Evolutionary conservation across 2,113 vertebrate species (phyloP).

Genomic region (Toxotes jaculatrix): DNA sequence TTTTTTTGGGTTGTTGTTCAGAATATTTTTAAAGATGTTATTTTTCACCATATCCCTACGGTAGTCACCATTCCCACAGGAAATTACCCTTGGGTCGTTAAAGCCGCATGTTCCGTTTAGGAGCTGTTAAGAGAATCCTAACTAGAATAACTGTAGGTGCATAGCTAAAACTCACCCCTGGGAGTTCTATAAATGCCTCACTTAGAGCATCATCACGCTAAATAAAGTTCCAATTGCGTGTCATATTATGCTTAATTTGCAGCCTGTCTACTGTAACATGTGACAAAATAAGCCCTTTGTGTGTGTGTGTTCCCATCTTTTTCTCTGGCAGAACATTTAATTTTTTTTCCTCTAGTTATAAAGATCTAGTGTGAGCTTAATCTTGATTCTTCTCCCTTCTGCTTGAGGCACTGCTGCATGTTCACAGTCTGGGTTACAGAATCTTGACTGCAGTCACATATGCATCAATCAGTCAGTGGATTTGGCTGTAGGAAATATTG

Average conservation of each 20-base stretch:
- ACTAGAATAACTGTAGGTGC: not conserved
- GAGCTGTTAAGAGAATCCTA: conserved; percentile 9
- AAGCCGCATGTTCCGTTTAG: not conserved
- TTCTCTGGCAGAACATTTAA: not conserved
- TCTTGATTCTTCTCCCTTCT: not conserved
- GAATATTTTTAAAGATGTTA: not conserved
- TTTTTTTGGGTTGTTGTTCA: not conserved
- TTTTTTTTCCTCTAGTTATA: conserved; percentile 3
- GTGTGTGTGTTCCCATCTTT: not conserved
- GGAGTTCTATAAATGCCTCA: conserved; percentile 22
- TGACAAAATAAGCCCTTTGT: conserved; percentile 3
- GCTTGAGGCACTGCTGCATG: not conserved
- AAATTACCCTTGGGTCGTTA: not conserved
- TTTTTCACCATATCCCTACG: not conserved
- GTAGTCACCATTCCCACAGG: not conserved
- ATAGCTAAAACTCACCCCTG: conserved; percentile 1
- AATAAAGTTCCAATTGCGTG: not conserved
- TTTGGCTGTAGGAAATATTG: not conserved
- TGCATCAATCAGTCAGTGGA: not conserved
- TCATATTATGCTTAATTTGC: conserved; percentile 16
- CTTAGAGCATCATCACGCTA: not conserved
- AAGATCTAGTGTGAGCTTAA: conserved; percentile 3
- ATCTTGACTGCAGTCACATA: conserved; percentile 7
- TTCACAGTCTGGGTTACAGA: not conserved
- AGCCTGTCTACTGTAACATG: not conserved